Percentiles rank a stretch among this genome's conserved stretches.
phyloP scores from a whole-genome alignment of 2,888 invertebrate species.

The Cryptocephalus primarius region DNA sequence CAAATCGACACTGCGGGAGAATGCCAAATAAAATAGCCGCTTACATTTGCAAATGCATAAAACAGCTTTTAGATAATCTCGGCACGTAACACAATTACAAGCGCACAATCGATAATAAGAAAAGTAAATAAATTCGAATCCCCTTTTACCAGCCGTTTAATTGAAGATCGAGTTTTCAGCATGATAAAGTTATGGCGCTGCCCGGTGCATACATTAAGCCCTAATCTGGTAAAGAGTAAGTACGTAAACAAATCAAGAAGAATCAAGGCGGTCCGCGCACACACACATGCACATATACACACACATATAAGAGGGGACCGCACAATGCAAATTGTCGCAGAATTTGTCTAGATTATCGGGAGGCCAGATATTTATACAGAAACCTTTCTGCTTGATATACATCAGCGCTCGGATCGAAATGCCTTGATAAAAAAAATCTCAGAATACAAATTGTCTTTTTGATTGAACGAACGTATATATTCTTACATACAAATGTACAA shows the following conservation, averaged over 20 bases:
- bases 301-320: conserved; percentile 22
- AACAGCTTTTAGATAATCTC: conserved; percentile 18
- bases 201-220: conserved; percentile 30
- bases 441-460: too few relatives aligned
- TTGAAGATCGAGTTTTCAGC: conserved; percentile 30
- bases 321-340: conserved; percentile 39
- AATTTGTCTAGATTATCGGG: conserved; percentile 39
- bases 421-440: too few relatives aligned
- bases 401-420: conserved; percentile 10
- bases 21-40: conserved; percentile 9
- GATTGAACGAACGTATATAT: too few relatives aligned
- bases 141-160: conserved; percentile 27
- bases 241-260: conserved; percentile 35
- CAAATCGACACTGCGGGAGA: conserved; percentile 9
- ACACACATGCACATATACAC: conserved; percentile 1
- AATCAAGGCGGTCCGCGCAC: conserved; percentile 20
- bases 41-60: conserved; percentile 5
- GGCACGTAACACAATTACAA: conserved; percentile 26
- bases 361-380: conserved; percentile 16
- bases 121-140: conserved; percentile 17
- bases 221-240: conserved; percentile 34
- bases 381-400: conserved; percentile 13
- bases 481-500: too few relatives aligned
- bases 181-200: conserved; percentile 31
- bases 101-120: conserved; percentile 23